Evolutionary conservation across 2,888 invertebrate species (phyloP), one percentile per base, ranked within the genome.

Genomic region (Conchocele bisecta): DNA sequence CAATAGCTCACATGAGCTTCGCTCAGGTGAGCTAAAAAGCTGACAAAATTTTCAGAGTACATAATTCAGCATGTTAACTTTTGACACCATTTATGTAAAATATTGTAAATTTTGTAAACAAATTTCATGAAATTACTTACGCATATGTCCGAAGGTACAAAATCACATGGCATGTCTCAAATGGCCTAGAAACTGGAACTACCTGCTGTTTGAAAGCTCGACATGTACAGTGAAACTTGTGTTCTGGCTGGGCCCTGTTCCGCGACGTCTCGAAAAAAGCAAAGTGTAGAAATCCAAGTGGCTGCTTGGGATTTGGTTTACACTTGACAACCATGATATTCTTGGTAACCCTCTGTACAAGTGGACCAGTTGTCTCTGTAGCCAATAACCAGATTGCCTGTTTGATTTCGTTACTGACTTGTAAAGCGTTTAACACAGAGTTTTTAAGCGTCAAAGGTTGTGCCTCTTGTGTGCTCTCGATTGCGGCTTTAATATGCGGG

Each of bases 261-360:
- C 87, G 83, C 29, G 78, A 64, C 0, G 88, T 85, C 31, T 89
- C 91, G 84, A 93, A 93, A 85, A 94, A 94, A 1, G 89, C 93
- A 86, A 94, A 94, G 89, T 95, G 95, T 35, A 95, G 91, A 88
- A 94, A 95, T 11, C 95, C 95, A 24, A 95, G 91, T 0, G 95
- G 94, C 87, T 94, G 94, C 76, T 94, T 94, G 0, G 93, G 92
- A 57, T 93, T 93, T 9, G 93, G 93, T 89, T 94, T 93, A 86
- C 95, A 95, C 86, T 94, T 94, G 1, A 95, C 94, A 51, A 94
- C 95, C 94, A 95, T 94, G 35, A 94, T 93, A 84, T 93, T 93
- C 87, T 94, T 94, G 0, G 94, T 94, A 28, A 95, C 94, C 79
- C 94, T 92, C 89, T 95, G 95, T 3, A 95, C 95, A 20, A 95